phyloP scores from a whole-genome alignment of 2,797 vertebrate species.

The Sphaeramia orbicularis region DNA sequence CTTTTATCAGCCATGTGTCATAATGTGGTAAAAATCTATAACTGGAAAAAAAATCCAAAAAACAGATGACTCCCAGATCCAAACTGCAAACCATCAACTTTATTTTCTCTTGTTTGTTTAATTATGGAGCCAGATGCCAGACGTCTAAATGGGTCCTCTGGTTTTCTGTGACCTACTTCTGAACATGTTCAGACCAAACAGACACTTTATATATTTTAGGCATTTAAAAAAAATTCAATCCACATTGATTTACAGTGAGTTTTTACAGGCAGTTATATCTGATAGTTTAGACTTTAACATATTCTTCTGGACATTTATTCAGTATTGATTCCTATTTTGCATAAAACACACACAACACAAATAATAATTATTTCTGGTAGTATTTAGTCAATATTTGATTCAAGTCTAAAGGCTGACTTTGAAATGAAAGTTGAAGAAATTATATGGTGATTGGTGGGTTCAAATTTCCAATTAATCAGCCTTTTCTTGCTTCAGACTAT shows the following conservation, averaged over 20 bases:
- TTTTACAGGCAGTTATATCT: neutral
- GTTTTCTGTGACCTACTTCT: slow-evolving; percentile 35
- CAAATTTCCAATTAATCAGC: too few species aligned
- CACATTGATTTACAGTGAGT: neutral
- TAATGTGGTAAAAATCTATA: slow-evolving; percentile 9
- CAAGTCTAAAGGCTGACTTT: too few species aligned
- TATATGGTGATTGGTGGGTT: too few species aligned
- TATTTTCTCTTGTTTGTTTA: slow-evolving; percentile 6
- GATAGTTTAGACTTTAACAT: neutral
- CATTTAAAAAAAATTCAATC: too few species aligned
- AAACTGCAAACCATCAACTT: slow-evolving; percentile 6
- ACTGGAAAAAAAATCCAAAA: slow-evolving; percentile 8
- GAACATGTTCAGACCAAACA: slow-evolving; percentile 19
- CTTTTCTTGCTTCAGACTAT: too few species aligned
- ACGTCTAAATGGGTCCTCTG: slow-evolving; percentile 28
- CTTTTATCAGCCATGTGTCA: neutral
- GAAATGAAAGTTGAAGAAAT: too few species aligned
- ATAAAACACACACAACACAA: too few species aligned
- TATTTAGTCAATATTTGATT: too few species aligned
- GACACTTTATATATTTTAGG: neutral
- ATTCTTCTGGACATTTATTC: too few species aligned
- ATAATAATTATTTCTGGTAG: too few species aligned
- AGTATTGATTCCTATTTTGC: neutral
- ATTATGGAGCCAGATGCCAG: neutral
- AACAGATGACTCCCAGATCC: neutral